Base-by-base conservation (phyloP, 2,797 vertebrate genomes). In the Selene dorsalis region DNA sequence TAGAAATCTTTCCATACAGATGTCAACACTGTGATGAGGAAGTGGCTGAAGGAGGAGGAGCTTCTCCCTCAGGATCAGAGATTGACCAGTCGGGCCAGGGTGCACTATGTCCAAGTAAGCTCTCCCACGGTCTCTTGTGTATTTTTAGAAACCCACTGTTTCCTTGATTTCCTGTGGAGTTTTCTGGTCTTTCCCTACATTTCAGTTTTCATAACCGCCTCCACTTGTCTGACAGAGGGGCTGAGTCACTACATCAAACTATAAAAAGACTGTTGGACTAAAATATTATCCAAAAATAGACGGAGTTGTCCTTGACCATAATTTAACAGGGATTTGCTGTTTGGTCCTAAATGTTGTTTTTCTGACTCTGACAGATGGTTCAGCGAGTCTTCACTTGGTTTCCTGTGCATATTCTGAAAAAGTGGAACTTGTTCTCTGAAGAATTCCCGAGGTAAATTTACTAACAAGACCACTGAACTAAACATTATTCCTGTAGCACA, bases 331-430 rank as follows among this genome's bases (percentile, higher is more conserved):
- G 20, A 0, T 47, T 68, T 60, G 2, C 2, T 6, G 7, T 45
- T 41, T 67, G 3, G 63, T 45, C 69, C 48, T 64, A 1, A 48
- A 47, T 32, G 45, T 45, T 75, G 9, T 43, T 4, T 83, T 69
- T 35, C 32, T 9, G 7, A 9, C 32, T 75, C 20, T 85, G 67
- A 35, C 90, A 98, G 97, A 77, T 96, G 70, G 90, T 97, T 92
- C 93, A 95, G 79, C 94, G 88, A 80, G 92, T 92, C 20, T 98
- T 97, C 73, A 89, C 84, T 73, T 97, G 96, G 95, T 96, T 96
- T 77, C 93, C 95, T 24, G 88, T 90, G 59, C 91, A 92, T 20
- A 91, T 95, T 79, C 91, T 94, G 41, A 95, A 96, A 84, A 94
- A 93, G 35, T 96, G 95, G 95, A 94, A 87, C 73, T 92, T 89